Evolutionary conservation across 2,113 vertebrate species (phyloP).

Genomic region (Tursiops truncatus): DNA sequence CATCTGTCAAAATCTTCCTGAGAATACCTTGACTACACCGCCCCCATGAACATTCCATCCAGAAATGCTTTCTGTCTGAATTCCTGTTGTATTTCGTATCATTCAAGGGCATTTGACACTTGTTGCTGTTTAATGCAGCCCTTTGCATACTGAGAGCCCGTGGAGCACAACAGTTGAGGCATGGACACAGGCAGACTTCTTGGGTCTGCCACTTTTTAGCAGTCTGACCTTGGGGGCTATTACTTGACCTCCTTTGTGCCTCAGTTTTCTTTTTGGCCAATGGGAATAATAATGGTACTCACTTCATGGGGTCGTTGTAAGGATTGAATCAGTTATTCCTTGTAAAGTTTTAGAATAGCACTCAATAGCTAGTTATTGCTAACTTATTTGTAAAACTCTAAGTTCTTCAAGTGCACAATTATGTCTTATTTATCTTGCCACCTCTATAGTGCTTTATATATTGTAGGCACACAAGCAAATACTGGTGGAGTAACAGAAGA

Average conservation of each 20-base stretch:
- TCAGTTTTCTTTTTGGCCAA: background rate
- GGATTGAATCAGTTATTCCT: background rate
- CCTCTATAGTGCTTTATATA: background rate
- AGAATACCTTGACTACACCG: background rate
- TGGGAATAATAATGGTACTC: background rate
- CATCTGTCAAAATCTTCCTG: background rate
- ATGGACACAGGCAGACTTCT: background rate
- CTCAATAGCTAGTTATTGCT: background rate
- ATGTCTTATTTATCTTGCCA: background rate
- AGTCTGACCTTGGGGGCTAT: background rate
- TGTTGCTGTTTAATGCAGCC: background rate
- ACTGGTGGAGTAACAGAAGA: background rate
- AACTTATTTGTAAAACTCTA: constrained; percentile 10
- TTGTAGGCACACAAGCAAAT: background rate
- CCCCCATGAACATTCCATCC: background rate
- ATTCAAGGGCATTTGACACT: background rate
- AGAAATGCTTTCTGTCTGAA: background rate
- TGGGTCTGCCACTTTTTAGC: background rate
- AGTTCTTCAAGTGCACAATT: background rate
- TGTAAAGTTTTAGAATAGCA: background rate
- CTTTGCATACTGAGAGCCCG: background rate
- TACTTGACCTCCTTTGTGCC: background rate
- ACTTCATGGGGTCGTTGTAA: background rate
- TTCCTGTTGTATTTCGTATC: background rate
- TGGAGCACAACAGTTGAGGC: background rate